Evolutionary conservation across 2,113 vertebrate species (phyloP), one percentile per base, ranked within the genome.

Genomic region (Artemisiospiza belli): DNA sequence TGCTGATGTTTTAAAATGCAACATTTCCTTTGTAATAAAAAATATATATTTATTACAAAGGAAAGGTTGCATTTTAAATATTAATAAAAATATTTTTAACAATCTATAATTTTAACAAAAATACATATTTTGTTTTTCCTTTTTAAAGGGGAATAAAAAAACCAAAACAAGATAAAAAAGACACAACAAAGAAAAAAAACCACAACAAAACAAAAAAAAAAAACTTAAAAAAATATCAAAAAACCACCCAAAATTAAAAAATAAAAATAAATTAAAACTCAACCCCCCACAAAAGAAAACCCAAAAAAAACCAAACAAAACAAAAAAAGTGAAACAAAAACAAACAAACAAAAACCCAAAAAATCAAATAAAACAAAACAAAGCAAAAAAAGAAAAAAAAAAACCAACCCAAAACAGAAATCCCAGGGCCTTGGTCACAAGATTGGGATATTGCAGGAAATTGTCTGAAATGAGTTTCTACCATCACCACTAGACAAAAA

Each of bases 61-160:
- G 39, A 39, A 39, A 39, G 7, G 41, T 41, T 41, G 41, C 41
- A 41, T 41, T 41, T 41, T 41, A 41, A 41, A 41, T 41, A 41
- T 41, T 41, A 41, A 41, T 41, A 13, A 14, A 41, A 41, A 41
- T 41, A 41, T 41, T 41, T 41, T 41, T 6, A 15, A 41, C 13
- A 13, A 13, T 41, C 41, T 41, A 41, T 14, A 41, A 31, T 10
- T 51, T 44, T 44, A 31, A 28, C 14, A 59, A 27, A 61, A 52
- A 27, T 13, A 1, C 9, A 12, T 58, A 0, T 47, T 15, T 77
- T 52, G 11, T 1, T 44, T 44, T 33, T 20, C 8, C 4, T 39
- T 59, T 49, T 18, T 57, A 41, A 72, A 22, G 16, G 2, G 2
- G 16, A 10, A 33, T 44, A 7, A 37, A 21, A 6, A 9, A 3